Percentiles rank a stretch among this genome's conserved stretches.
These are phyloP conservation scores for Megaceryle alcyon DNA, from an alignment of 2,797 vertebrate genomes.

Conservation along the genomic window DNA sequence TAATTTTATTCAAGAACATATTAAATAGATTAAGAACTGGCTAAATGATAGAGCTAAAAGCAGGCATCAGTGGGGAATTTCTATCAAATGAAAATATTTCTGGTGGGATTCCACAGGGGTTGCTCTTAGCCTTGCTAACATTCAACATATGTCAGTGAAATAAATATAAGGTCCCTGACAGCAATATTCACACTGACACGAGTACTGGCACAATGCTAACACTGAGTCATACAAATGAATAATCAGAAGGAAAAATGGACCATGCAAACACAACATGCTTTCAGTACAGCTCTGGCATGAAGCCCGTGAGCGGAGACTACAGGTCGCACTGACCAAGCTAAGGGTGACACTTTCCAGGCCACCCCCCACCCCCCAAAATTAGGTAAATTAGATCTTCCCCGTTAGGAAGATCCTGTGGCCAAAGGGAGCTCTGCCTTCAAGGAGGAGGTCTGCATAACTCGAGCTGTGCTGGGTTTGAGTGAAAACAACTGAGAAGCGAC, in stretches of 20 bases:
- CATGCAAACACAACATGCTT: not conserved
- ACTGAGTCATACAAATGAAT: not conserved
- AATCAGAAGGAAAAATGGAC: not conserved
- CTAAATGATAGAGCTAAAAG: constrained; percentile 21
- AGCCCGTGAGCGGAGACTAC: not conserved
- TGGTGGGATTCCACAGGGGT: not conserved
- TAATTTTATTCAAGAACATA: not conserved
- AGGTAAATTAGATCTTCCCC: not conserved
- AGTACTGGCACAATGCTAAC: not conserved
- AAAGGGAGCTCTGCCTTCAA: not conserved
- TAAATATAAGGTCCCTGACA: not conserved
- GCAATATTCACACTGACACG: not conserved
- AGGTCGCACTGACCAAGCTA: not conserved
- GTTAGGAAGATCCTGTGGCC: not conserved
- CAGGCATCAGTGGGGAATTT: constrained; percentile 14
- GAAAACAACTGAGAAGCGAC: not conserved
- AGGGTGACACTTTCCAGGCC: not conserved
- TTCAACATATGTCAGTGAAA: not conserved
- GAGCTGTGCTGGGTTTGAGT: not conserved
- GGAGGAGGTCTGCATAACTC: not conserved
- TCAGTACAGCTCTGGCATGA: not conserved
- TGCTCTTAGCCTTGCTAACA: not conserved
- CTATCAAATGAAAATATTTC: constrained; percentile 34
- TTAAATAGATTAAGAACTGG: constrained; percentile 15
- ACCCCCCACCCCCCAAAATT: not conserved